Percentiles rank a stretch among this genome's conserved stretches.
Evolutionary conservation across 2,797 vertebrate genomes (phyloP).

Genomic region (Mustela erminea): DNA sequence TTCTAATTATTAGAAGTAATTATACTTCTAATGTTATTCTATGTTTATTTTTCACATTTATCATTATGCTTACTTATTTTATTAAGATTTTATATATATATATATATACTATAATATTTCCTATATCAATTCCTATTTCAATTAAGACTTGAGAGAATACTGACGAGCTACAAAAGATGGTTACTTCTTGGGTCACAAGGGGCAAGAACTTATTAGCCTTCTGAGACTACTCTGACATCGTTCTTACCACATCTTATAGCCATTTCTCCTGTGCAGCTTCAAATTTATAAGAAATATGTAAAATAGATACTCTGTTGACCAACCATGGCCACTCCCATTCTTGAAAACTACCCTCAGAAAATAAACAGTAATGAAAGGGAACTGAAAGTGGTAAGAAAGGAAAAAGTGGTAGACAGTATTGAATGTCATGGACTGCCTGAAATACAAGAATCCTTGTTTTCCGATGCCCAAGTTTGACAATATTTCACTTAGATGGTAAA

Average conservation of each 20-base stretch:
- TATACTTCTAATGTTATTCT: no score
- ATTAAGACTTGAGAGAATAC: not conserved
- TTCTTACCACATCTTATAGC: not conserved
- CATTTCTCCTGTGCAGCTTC: not conserved
- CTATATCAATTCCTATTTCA: not conserved
- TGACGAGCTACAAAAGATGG: not conserved
- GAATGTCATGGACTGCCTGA: not conserved
- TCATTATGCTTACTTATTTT: no score
- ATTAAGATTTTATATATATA: no score
- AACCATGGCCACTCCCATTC: not conserved
- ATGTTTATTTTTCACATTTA: no score
- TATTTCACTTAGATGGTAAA: not conserved
- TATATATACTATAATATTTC: no score
- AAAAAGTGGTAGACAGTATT: not conserved
- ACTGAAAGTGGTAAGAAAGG: not conserved
- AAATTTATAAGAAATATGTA: not conserved
- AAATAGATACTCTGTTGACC: not conserved
- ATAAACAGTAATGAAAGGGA: not conserved
- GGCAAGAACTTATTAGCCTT: not conserved
- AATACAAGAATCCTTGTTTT: not conserved
- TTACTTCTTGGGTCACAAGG: not conserved
- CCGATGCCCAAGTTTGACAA: not conserved
- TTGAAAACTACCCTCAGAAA: not conserved
- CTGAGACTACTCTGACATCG: not conserved
- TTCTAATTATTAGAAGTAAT: no score